Percentiles rank a stretch among this genome's conserved stretches.
Conservation (phyloP, 2,113 vertebrate genomes). For the Nanger granti region DNA sequence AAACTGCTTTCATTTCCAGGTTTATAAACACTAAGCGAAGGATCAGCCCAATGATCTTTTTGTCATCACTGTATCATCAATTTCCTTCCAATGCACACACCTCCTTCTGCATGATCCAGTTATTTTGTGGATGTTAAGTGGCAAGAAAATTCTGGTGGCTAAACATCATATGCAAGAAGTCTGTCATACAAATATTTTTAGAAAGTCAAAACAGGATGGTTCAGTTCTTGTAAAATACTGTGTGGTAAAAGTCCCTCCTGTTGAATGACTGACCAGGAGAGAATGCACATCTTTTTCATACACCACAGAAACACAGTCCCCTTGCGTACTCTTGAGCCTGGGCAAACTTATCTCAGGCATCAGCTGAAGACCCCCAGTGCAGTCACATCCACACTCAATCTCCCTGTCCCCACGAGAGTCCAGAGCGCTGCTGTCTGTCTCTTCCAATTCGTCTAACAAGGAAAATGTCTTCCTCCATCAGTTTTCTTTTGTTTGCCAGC, state of each 20-base stretch:
- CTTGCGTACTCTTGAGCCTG: neutral
- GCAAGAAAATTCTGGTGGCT: neutral
- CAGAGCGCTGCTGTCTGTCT: neutral
- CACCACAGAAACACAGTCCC: neutral
- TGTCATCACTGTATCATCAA: neutral
- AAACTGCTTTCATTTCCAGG: slow-evolving; percentile 13
- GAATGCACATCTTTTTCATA: neutral
- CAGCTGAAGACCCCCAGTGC: neutral
- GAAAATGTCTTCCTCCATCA: neutral
- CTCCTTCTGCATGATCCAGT: neutral
- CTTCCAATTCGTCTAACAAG: neutral
- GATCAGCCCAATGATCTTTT: neutral
- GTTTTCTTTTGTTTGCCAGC: neutral
- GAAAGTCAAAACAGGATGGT: neutral
- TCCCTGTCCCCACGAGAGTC: neutral
- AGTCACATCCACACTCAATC: neutral
- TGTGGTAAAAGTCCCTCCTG: neutral
- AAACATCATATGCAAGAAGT: neutral
- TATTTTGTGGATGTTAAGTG: neutral
- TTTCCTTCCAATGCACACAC: neutral
- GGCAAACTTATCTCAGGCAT: neutral
- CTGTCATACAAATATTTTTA: neutral
- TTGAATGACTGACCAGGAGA: neutral
- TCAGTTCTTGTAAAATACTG: neutral
- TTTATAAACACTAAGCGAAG: neutral